Conservation (phyloP, 2,797 vertebrate genomes). For the Pogonophryne albipinna region DNA sequence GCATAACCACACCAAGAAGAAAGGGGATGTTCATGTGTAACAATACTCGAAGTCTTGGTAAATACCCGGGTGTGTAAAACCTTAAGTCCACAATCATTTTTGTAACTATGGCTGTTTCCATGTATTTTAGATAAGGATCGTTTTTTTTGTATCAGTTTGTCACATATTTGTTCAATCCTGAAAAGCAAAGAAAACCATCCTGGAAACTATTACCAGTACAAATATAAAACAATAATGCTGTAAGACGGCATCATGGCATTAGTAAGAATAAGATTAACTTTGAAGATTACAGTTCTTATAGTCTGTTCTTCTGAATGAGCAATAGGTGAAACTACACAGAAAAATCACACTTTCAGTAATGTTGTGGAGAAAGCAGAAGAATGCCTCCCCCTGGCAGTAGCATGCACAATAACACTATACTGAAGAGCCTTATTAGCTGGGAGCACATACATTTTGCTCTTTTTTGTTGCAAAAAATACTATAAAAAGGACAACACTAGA, state of each 20-base stretch:
- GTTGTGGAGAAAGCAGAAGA: background rate
- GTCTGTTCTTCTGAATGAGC: background rate
- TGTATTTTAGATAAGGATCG: background rate
- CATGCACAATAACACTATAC: background rate
- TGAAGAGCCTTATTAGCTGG: background rate
- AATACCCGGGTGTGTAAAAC: background rate
- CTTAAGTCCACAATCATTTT: background rate
- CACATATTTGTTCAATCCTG: background rate
- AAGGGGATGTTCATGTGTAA: no score
- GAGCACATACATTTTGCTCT: background rate
- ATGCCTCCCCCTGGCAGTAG: background rate
- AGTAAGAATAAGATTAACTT: background rate
- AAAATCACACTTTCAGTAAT: slow-evolving; percentile 9
- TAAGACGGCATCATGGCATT: background rate
- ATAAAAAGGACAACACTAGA: background rate
- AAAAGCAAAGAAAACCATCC: background rate
- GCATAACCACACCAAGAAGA: background rate
- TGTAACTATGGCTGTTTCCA: background rate
- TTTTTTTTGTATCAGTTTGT: background rate
- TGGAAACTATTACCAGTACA: background rate
- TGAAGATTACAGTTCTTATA: background rate
- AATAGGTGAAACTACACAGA: background rate
- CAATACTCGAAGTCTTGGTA: no score
- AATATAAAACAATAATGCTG: background rate
- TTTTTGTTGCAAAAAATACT: no score